A percentile compares a stretch with the other conserved stretches of the same genome.
Conservation (phyloP, 30 jellyfish, hydroid and myxozoan species). For the Phacellophora camtschatica region DNA sequence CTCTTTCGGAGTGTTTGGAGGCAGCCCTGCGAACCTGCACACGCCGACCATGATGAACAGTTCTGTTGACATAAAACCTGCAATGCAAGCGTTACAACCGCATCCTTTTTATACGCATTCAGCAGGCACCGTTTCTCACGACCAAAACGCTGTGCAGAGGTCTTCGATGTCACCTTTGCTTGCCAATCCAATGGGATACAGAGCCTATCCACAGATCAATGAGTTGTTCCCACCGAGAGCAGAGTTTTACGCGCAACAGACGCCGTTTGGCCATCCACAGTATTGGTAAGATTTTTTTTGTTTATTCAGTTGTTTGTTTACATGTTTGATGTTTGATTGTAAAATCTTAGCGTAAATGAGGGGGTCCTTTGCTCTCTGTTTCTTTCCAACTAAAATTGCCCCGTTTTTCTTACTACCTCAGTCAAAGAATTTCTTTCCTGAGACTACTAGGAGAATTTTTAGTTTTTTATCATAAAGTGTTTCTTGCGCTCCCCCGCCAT, state of each 20-base stretch:
- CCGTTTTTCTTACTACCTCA: no score
- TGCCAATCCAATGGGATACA: constrained; percentile 77
- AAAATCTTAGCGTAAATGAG: no score
- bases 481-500: no score
- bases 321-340: neutral
- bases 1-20: constrained; percentile 64
- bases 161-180: constrained; percentile 66
- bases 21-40: constrained; percentile 55
- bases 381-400: no score
- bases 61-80: constrained; percentile 47
- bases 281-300: constrained; percentile 73
- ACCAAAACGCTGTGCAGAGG: constrained; percentile 70
- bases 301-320: neutral
- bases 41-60: constrained; percentile 58
- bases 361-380: no score
- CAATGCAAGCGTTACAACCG: constrained; percentile 65
- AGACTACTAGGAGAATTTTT: no score
- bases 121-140: constrained; percentile 70
- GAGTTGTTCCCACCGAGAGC: constrained; percentile 87
- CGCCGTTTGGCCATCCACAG: constrained; percentile 93
- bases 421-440: no score
- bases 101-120: constrained; percentile 73
- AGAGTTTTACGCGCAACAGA: constrained; percentile 88
- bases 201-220: constrained; percentile 86
- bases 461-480: no score